Conservation (phyloP, 2,113 vertebrate genomes). For the Semicossyphus pulcher region DNA sequence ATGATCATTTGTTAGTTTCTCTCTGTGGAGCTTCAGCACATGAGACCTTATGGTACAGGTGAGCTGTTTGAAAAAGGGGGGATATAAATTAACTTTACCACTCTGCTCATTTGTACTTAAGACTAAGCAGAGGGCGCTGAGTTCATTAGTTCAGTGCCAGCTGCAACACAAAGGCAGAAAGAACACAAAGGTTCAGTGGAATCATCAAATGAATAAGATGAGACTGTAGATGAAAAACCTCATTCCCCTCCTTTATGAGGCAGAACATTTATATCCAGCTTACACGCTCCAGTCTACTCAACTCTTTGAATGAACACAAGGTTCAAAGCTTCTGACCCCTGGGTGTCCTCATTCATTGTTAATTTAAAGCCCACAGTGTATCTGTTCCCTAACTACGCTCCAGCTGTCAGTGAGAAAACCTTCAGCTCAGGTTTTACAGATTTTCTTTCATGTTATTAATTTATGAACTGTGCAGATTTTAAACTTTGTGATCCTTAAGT, state of each 20-base stretch:
- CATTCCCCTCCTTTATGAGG: neutral
- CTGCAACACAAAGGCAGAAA: neutral
- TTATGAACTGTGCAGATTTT: neutral
- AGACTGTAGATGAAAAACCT: too few relatives aligned
- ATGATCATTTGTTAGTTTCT: conserved; percentile 6
- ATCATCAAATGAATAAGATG: neutral
- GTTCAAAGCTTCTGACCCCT: conserved; percentile 14
- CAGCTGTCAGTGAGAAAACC: neutral
- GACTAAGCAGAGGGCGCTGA: neutral
- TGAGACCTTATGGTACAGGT: neutral
- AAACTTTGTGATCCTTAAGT: neutral
- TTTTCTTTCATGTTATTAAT: too few relatives aligned
- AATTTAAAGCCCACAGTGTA: neutral
- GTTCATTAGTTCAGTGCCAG: conserved; percentile 5
- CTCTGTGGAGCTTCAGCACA: conserved; percentile 25
- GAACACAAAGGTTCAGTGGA: neutral
- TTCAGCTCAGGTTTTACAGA: neutral
- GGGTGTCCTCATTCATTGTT: conserved; percentile 2
- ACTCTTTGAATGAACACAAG: neutral
- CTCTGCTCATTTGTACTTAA: neutral
- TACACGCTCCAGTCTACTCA: neutral
- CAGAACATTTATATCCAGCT: neutral
- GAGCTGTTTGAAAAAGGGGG: too few relatives aligned
- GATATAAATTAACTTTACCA: too few relatives aligned
- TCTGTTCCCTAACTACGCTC: neutral